Conservation (phyloP, 1,140 invertebrate species). For the Tyrophagus putrescentiae region DNA sequence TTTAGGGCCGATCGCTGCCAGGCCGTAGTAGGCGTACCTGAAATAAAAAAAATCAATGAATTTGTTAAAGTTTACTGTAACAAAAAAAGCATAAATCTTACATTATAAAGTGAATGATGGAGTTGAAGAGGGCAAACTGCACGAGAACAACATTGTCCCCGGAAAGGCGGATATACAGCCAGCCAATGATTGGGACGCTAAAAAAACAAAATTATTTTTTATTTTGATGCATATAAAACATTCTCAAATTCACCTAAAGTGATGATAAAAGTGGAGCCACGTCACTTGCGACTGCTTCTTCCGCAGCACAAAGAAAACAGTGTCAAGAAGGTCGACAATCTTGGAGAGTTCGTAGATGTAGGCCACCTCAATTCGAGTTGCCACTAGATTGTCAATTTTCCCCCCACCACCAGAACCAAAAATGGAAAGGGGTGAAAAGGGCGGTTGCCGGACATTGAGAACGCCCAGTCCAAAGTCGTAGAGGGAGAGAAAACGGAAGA, state of each 20-base stretch:
- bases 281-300: background rate
- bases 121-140: background rate
- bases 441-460: background rate
- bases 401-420: too few species aligned
- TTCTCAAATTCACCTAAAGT: too few species aligned
- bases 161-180: background rate
- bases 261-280: background rate
- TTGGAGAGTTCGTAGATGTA: slow-evolving; percentile 90
- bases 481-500: background rate
- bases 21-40: too few species aligned
- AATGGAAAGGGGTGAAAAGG: slow-evolving; percentile 14
- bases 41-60: too few species aligned
- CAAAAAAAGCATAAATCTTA: too few species aligned
- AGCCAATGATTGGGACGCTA: background rate
- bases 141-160: background rate
- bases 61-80: too few species aligned
- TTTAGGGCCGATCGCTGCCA: slow-evolving; percentile 37
- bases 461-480: background rate
- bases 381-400: too few species aligned
- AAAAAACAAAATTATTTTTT: too few species aligned
- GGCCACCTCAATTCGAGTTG: slow-evolving; percentile 38
- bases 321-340: slow-evolving; percentile 80
- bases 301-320: slow-evolving; percentile 80
- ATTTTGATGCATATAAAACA: too few species aligned
- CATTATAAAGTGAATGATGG: background rate